Conservation (phyloP, 2,888 invertebrate genomes). For the Lamellibrachia satsuma region DNA sequence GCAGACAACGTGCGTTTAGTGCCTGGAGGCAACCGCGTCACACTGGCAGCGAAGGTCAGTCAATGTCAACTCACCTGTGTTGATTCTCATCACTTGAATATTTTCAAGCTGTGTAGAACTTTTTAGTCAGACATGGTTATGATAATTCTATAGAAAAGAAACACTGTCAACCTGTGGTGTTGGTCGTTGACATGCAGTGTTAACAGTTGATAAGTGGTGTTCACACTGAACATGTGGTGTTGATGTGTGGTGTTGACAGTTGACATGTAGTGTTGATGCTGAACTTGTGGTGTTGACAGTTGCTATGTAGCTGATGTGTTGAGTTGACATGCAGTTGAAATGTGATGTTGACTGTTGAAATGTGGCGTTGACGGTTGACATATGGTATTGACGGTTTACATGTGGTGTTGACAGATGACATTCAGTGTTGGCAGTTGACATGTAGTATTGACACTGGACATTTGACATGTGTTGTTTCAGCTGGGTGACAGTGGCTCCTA, state of each 20-base stretch:
- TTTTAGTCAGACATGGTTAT: background rate
- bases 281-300: too few relatives aligned
- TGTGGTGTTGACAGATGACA: background rate
- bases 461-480: slow-evolving; percentile 25
- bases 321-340: background rate
- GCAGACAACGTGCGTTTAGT: slow-evolving; percentile 62
- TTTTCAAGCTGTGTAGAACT: background rate
- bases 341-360: background rate
- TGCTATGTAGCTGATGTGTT: too few relatives aligned
- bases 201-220: too few relatives aligned
- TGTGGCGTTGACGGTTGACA: background rate
- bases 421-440: background rate
- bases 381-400: background rate
- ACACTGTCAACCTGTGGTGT: background rate
- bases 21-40: slow-evolving; percentile 67
- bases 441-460: background rate
- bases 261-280: too few relatives aligned
- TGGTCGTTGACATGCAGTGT: too few relatives aligned
- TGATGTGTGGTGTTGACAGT: too few relatives aligned
- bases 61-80: background rate
- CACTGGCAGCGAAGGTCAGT: slow-evolving; percentile 65
- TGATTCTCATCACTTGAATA: background rate
- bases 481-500: slow-evolving; percentile 27
- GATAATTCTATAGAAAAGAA: background rate
- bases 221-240: too few relatives aligned